Evolutionary conservation across 2,797 vertebrate species (phyloP).

Genomic region (Molossus molossus): DNA sequence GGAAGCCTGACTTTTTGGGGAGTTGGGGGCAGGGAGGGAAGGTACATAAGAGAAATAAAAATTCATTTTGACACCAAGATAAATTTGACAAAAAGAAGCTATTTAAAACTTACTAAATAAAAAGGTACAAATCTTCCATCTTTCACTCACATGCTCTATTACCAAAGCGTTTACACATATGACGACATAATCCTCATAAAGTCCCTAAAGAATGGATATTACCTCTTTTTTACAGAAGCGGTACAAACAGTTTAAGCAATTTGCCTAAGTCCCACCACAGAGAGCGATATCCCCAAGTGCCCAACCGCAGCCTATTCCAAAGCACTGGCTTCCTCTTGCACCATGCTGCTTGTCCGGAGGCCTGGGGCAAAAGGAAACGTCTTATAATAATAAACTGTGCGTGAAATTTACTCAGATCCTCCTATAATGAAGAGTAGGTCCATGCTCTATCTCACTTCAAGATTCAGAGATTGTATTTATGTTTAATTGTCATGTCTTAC

Average conservation of each 20-base stretch:
- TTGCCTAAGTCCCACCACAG: background rate
- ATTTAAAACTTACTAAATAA: background rate
- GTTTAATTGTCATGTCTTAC: background rate
- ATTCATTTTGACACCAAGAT: slow-evolving; percentile 43
- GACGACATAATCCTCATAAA: background rate
- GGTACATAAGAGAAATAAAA: background rate
- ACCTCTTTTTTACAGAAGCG: background rate
- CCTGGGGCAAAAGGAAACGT: background rate
- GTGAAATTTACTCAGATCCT: background rate
- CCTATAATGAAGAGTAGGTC: background rate
- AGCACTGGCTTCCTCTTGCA: background rate
- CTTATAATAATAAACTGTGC: background rate
- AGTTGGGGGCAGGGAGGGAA: too few species aligned
- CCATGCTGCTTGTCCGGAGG: background rate
- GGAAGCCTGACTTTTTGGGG: background rate
- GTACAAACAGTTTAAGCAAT: slow-evolving; percentile 3
- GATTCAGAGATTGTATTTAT: background rate
- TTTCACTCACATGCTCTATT: background rate
- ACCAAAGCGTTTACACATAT: background rate
- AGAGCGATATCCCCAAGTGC: background rate
- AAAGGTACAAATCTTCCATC: background rate
- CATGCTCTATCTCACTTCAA: slow-evolving; percentile 2
- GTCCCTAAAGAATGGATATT: background rate
- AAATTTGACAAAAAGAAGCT: slow-evolving; percentile 31
- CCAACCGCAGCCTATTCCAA: background rate